phyloP scores from a whole-genome alignment of 2,888 invertebrate species.

The Augochlorella aurata region DNA sequence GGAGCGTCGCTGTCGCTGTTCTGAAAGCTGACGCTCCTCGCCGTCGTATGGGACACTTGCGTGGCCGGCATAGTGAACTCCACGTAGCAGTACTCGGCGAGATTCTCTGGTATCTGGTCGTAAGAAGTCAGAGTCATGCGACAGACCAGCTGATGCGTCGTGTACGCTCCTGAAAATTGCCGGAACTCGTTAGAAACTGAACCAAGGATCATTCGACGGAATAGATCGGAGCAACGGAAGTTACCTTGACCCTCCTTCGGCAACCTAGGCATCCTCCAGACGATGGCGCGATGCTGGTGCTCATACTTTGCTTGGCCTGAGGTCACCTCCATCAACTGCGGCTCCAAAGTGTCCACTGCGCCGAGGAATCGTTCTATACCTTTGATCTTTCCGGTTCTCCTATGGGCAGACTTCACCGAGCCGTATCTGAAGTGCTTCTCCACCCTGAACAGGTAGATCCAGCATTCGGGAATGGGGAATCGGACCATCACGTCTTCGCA shows the following conservation, averaged over 20 bases:
- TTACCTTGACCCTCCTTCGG: constrained; percentile 99
- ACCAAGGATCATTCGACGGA: neutral
- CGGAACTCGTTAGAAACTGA: no score
- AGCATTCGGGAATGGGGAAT: constrained; percentile 99
- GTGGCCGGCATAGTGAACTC: constrained; percentile 99
- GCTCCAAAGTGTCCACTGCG: constrained; percentile 94
- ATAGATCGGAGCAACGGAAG: no score
- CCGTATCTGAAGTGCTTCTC: constrained; percentile 94
- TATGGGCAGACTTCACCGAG: constrained; percentile 80
- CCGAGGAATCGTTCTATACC: constrained; percentile 96
- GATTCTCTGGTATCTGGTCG: constrained; percentile 97
- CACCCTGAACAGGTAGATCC: constrained; percentile 99
- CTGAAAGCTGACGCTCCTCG: constrained; percentile 95
- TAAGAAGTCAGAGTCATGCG: constrained; percentile 97
- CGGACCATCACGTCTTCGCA: constrained; percentile 98
- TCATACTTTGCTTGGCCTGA: constrained; percentile 99
- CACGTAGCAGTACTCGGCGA: constrained; percentile 93
- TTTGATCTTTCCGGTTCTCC: constrained; percentile 94
- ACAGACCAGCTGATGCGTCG: constrained; percentile 97
- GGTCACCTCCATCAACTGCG: constrained; percentile 96
- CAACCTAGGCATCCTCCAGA: constrained; percentile 98
- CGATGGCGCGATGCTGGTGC: constrained; percentile 97
- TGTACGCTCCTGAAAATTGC: constrained; percentile 92
- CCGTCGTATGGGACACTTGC: constrained; percentile 96
- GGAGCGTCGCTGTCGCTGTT: constrained; percentile 93